Evolutionary conservation across 2,113 vertebrate species (phyloP), one percentile per base, ranked within the genome.

Genomic region (Stomatorhinus ivindoensis): DNA sequence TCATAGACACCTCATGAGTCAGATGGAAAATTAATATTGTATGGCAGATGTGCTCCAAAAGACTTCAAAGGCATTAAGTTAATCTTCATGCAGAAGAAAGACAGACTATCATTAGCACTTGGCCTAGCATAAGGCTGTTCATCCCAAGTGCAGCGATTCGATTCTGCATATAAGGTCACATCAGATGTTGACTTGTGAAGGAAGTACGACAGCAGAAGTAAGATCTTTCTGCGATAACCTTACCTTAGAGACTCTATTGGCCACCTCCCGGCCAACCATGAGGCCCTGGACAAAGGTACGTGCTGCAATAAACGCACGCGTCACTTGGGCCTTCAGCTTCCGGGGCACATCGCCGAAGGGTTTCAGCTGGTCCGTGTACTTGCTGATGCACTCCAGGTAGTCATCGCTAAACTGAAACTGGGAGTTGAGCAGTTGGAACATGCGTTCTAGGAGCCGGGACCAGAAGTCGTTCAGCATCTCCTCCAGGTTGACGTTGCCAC

Each of bases 231-330:
- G 47, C 3, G 3, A 27, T 47, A 35, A 31, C 89, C 90, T 97
- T 97, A 99, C 98, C 98, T 98, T 98, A n/a, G 98, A 97, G 86
- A 98, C 97, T 93, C 97, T 97, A 94, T 97, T 98, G 6, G 97
- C 98, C 90, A 99, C 97, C 92, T 99, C 98, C 92, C 98, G 96
- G 92, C 98, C 98, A 86, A 99, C 98, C 0, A 97, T 97, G 92
- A 99, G 96, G 31, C 98, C 98, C 92, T 99, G 98, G 92, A 99
- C 98, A 88, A 99, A 99, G 53, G 98, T 98, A 73, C 98, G 95
- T 3, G 98, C 98, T 0, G 97, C 97, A 31, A 99, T 96, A 95
- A 99, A 98, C 0, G 98, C 97, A 13, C 97, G 96, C 0, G 97
- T 98, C 91, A 99, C 96, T 95, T 99, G 98, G 89, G 97, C 95